Evolutionary conservation across 2,797 vertebrate genomes (phyloP).

Genomic region (Chloroceryle inda): DNA sequence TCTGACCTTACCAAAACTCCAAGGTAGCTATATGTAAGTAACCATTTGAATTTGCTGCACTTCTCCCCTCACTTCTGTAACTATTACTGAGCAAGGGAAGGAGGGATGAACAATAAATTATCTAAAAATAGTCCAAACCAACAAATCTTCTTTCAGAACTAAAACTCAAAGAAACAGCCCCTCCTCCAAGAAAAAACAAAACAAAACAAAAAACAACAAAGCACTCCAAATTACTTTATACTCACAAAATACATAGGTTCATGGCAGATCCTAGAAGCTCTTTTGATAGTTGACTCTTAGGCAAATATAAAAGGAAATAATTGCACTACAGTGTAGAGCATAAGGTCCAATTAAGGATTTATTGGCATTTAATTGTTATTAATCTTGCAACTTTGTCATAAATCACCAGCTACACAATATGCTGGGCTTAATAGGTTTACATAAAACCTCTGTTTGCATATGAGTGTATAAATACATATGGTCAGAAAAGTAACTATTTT

Average conservation of each 20-base stretch:
- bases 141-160: neutral
- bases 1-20: neutral
- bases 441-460: neutral
- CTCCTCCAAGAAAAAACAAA: neutral
- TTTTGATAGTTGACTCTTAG: neutral
- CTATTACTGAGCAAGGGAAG: neutral
- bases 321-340: neutral
- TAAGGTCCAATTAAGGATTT: constrained; percentile 35
- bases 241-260: neutral
- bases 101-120: neutral
- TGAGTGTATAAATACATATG: rapidly evolving
- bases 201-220: neutral
- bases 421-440: neutral
- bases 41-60: neutral
- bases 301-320: neutral
- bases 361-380: constrained; percentile 47
- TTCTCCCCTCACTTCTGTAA: neutral
- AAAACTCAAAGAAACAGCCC: neutral
- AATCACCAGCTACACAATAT: constrained; percentile 13
- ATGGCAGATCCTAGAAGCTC: neutral
- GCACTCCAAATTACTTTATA: rapidly evolving
- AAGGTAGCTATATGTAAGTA: neutral
- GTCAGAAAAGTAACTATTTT: neutral
- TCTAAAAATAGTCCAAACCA: neutral
- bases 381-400: neutral